These are phyloP conservation scores for Acanthurus leucopareius DNA, from an alignment of 2,797 vertebrate genomes.

Conservation along the genomic window DNA sequence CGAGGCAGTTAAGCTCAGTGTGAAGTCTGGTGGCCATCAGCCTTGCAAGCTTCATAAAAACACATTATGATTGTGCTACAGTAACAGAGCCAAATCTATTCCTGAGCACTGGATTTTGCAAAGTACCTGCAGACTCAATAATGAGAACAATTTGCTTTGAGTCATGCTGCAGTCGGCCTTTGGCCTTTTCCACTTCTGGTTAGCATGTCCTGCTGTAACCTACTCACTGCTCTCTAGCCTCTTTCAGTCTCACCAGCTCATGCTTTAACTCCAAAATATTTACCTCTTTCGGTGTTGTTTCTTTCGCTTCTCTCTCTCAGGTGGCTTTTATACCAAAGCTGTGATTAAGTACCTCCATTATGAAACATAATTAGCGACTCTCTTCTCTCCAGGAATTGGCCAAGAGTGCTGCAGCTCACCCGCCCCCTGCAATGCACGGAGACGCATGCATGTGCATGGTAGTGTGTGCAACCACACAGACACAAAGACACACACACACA, in stretches of 20 bases:
- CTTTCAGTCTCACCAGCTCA: slow-evolving; percentile 24
- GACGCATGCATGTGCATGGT: slow-evolving; percentile 23
- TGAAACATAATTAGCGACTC: slow-evolving; percentile 75
- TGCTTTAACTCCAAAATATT: neutral
- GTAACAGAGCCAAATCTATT: slow-evolving; percentile 36
- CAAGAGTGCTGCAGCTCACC: slow-evolving; percentile 44
- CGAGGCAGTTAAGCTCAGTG: neutral
- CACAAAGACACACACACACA: slow-evolving; percentile 8
- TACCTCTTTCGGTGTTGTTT: slow-evolving; percentile 13
- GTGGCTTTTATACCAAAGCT: slow-evolving; percentile 51
- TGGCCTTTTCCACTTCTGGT: slow-evolving; percentile 39
- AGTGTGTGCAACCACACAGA: neutral
- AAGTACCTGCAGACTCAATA: slow-evolving; percentile 49
- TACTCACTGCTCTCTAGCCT: slow-evolving; percentile 26
- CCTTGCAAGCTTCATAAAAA: slow-evolving; percentile 14
- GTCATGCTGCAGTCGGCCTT: slow-evolving; percentile 50
- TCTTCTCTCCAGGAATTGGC: slow-evolving; percentile 63
- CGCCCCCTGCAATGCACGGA: slow-evolving; percentile 36
- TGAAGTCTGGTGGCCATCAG: neutral
- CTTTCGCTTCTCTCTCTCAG: slow-evolving; percentile 34
- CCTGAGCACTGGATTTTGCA: slow-evolving; percentile 17
- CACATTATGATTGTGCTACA: slow-evolving; percentile 16
- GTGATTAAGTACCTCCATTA: slow-evolving; percentile 79
- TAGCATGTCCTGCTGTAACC: slow-evolving; percentile 14
- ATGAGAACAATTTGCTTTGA: slow-evolving; percentile 67